A percentile compares a stretch with the other conserved stretches of the same genome.
Conservation (phyloP, 2,888 invertebrate genomes). For the Drosophila melanosoma region DNA sequence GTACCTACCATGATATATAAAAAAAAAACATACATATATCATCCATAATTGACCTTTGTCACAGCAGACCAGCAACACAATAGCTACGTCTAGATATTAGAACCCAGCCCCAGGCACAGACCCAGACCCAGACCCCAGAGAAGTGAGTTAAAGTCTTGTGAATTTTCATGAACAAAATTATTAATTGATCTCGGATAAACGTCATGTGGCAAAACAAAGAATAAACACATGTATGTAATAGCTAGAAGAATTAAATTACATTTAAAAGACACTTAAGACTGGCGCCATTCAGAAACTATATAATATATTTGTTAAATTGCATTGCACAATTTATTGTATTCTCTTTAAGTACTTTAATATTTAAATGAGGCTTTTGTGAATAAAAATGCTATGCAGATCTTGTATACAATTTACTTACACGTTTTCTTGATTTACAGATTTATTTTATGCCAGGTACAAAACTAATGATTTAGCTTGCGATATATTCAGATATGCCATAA, state of each 20-base stretch:
- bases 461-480: not conserved
- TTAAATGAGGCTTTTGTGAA: not conserved
- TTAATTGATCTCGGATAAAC: conserved; percentile 68
- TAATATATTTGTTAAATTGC: conserved; percentile 1
- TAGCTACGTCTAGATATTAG: conserved; percentile 37
- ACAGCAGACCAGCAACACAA: conserved; percentile 43
- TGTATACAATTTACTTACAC: not conserved
- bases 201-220: conserved; percentile 29
- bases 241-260: conserved; percentile 53
- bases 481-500: not conserved
- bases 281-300: conserved; percentile 39
- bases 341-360: not conserved
- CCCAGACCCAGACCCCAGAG: conserved; percentile 18
- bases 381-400: not conserved
- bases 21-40: conserved; percentile 35
- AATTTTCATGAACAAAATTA: conserved; percentile 72
- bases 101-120: not conserved
- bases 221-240: conserved; percentile 39
- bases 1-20: not conserved
- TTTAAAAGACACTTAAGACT: conserved; percentile 44
- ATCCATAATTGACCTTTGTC: conserved; percentile 68
- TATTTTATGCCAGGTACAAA: not conserved
- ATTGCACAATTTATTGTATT: not conserved
- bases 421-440: not conserved
- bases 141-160: conserved; percentile 71